phyloP scores from a whole-genome alignment of 1,140 invertebrate species.

The Ganaspis sp. region DNA sequence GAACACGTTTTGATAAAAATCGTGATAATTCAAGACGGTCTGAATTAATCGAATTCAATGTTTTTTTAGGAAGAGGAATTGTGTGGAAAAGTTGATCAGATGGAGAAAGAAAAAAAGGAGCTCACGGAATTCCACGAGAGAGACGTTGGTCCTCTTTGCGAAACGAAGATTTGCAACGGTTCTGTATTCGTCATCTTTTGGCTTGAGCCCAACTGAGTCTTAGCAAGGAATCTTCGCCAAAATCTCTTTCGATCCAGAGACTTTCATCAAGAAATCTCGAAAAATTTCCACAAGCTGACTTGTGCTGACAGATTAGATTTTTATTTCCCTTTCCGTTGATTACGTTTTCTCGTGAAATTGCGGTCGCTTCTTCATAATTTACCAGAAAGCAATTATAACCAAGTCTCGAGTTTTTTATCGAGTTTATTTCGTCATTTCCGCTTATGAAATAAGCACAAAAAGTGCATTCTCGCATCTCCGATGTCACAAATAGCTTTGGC shows the following conservation, averaged over 20 bases:
- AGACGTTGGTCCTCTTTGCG: constrained; percentile 37
- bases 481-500: too few species aligned
- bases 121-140: constrained; percentile 34
- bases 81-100: background rate
- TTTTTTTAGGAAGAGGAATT: background rate
- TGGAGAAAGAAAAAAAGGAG: constrained; percentile 24
- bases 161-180: constrained; percentile 52
- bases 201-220: constrained; percentile 65
- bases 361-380: background rate
- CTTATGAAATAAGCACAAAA: too few species aligned
- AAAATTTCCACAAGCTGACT: background rate
- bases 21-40: too few species aligned
- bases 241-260: constrained; percentile 42
- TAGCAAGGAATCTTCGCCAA: constrained; percentile 67
- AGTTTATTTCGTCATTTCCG: background rate
- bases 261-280: background rate
- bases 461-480: too few species aligned
- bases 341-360: background rate
- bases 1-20: too few species aligned
- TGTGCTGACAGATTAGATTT: background rate
- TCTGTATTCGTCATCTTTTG: constrained; percentile 70
- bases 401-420: background rate
- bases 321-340: background rate
- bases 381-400: background rate
- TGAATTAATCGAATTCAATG: background rate